Conservation (phyloP, 2,888 invertebrate genomes). For the Lacanobia wlatinum region DNA sequence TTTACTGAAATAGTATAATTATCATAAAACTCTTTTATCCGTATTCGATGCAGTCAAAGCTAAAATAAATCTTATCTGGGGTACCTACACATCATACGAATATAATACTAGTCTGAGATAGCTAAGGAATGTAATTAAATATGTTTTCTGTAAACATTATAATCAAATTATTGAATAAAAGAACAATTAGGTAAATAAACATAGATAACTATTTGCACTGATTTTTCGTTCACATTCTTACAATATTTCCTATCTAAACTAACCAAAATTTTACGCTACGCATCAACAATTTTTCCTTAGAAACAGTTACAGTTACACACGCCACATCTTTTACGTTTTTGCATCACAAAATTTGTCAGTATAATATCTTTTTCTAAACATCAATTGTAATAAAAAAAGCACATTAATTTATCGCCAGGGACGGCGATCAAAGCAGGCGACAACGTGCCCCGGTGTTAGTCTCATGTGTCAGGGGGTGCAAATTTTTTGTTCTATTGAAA, state of each 20-base stretch:
- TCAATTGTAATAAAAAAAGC: slow-evolving; percentile 62
- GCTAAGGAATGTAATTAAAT: too few relatives aligned
- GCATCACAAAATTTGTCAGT: slow-evolving; percentile 40
- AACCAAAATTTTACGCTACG: background rate
- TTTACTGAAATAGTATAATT: slow-evolving; percentile 2
- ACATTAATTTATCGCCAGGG: slow-evolving; percentile 75
- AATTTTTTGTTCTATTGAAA: slow-evolving; percentile 76
- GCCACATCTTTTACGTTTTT: slow-evolving; percentile 25
- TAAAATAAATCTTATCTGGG: background rate
- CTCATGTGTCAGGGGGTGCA: slow-evolving; percentile 76
- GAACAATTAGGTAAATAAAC: too few relatives aligned
- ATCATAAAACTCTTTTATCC: background rate
- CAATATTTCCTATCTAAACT: background rate
- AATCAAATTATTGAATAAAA: background rate
- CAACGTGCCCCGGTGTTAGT: slow-evolving; percentile 74
- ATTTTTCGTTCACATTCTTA: background rate
- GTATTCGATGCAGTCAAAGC: background rate
- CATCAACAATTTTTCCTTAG: background rate
- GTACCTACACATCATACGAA: too few relatives aligned
- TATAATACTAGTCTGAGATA: too few relatives aligned
- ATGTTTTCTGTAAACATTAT: background rate
- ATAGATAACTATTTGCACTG: background rate
- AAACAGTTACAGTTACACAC: background rate
- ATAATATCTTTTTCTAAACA: slow-evolving; percentile 49
- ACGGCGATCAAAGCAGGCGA: slow-evolving; percentile 79